Conservation (phyloP, 2,888 invertebrate genomes). For the Cordilura impudica region DNA sequence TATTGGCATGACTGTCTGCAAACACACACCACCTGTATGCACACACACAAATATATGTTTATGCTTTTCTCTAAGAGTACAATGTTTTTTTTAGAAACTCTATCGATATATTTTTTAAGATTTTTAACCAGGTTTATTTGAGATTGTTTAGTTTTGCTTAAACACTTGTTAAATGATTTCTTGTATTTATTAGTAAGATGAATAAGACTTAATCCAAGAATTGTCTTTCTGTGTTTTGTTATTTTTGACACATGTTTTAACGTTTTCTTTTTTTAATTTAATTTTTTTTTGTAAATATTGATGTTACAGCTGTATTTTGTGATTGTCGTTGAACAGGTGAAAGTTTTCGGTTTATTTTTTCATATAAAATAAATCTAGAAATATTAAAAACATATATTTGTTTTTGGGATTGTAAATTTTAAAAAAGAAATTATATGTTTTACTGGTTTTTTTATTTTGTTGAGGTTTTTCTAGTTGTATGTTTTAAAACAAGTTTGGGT, state of each 20-base stretch:
- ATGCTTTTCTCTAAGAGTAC: slow-evolving; percentile 7
- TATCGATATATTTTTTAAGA: not conserved
- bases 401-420: not conserved
- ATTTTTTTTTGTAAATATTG: slow-evolving; percentile 29
- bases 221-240: not conserved
- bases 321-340: slow-evolving; percentile 51
- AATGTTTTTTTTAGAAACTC: slow-evolving; percentile 1
- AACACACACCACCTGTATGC: not conserved
- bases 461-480: not conserved
- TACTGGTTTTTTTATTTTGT: not conserved
- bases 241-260: slow-evolving; percentile 20
- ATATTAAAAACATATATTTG: slow-evolving; percentile 8
- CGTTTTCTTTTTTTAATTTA: not conserved
- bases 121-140: slow-evolving; percentile 24
- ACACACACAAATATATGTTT: too few relatives aligned
- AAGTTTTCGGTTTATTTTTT: slow-evolving; percentile 47
- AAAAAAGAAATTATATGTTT: not conserved
- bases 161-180: slow-evolving; percentile 32
- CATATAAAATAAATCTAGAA: slow-evolving; percentile 15
- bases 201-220: not conserved
- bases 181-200: not conserved
- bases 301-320: slow-evolving; percentile 24
- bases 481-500: not conserved
- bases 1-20: not conserved
- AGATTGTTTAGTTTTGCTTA: slow-evolving; percentile 29